Base-by-base conservation (phyloP, 2,113 vertebrate species). In the Motacilla alba region DNA sequence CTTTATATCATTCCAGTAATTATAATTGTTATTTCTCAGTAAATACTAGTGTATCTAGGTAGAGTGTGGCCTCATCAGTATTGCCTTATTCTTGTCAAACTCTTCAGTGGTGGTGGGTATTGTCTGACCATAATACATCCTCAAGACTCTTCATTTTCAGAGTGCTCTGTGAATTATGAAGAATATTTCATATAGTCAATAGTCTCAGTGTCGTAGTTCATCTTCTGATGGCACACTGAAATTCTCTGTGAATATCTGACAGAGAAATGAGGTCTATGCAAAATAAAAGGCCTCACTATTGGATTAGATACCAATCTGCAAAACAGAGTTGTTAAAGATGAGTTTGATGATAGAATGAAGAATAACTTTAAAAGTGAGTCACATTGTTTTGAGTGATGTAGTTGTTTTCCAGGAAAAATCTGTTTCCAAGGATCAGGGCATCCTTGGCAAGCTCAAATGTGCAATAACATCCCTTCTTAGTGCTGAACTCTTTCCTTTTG, bases 371-470 rank as follows among this genome's bases (percentile, higher is more conserved):
- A 86, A 91, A 79, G 49, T 76, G 75, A 87, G n/a, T 89, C 67
- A 55, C 19, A 18, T 74, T 1, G 0, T 88, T 73, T 84, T 83
- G 83, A 59, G 73, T 85, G 66, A 70, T 64, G 76, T 73, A 86
- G 55, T 21, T 43, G 37, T 89, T 93, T 89, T 95, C 81, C 81
- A 95, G 74, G 91, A 92, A 91, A 91, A 84, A 62, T 60, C n/a
- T 87, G 31, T 64, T 91, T 74, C 62, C 68, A 73, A 86, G 76
- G 46, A 64, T 87, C 83, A 82, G 70, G 69, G 69, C 73, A 93
- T 82, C 69, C 39, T 68, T 94, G 90, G 69, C 81, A 72, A 91
- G 59, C 33, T 46, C 41, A 62, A 66, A 64, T 28, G 37, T 79
- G 59, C 24, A 49, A 41, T 64, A 77, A 35, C 31, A 50, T 66